These are phyloP conservation scores for Antheraea mylitta DNA, from an alignment of 1,140 invertebrate genomes.

Conservation along the genomic window DNA sequence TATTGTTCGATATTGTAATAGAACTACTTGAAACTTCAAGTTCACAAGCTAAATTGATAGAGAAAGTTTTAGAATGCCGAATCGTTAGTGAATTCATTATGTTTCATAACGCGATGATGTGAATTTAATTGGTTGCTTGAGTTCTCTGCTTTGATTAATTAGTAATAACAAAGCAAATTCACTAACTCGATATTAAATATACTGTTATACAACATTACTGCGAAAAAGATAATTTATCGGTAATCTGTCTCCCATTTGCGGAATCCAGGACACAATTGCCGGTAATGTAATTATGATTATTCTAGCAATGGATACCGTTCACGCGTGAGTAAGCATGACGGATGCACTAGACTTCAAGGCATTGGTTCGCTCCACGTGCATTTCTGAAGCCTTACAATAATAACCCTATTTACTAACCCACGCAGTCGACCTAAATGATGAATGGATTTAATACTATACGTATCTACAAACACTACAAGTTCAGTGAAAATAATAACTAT, in stretches of 20 bases:
- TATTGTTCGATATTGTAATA: neutral
- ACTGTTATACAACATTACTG: neutral
- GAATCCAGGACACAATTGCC: neutral
- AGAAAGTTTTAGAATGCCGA: constrained; percentile 32
- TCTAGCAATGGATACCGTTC: constrained; percentile 24
- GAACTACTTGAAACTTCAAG: neutral
- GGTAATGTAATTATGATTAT: constrained; percentile 16
- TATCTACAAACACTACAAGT: neutral
- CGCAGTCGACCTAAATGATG: constrained; percentile 35
- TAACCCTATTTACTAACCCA: constrained; percentile 50
- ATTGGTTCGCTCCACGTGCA: constrained; percentile 35
- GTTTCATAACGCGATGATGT: constrained; percentile 24
- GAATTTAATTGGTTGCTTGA: constrained; percentile 38
- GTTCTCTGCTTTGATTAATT: constrained; percentile 23
- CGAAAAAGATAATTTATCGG: constrained; percentile 8
- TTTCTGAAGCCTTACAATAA: constrained; percentile 44
- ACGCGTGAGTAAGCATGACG: constrained; percentile 41
- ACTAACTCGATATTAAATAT: neutral
- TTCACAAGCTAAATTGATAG: constrained; percentile 14
- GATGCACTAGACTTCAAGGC: constrained; percentile 30
- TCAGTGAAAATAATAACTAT: constrained; percentile 27
- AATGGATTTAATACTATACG: neutral
- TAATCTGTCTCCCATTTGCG: neutral
- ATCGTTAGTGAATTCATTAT: constrained; percentile 17
- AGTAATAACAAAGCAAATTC: neutral